Base-by-base conservation (phyloP, 2,888 invertebrate species). In the Agrochola lota region DNA sequence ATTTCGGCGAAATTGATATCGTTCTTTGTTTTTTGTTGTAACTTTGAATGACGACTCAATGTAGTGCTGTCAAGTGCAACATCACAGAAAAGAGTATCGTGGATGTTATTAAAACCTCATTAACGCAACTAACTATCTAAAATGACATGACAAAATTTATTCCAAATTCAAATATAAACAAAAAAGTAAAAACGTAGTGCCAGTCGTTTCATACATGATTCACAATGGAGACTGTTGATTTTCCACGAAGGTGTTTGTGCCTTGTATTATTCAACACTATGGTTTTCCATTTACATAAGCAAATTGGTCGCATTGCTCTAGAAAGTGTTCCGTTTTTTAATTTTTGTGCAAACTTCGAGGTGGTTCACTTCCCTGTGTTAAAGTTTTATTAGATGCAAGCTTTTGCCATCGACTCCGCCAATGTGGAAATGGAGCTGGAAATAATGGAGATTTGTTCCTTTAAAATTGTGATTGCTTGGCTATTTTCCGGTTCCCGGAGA, bases 281-380 rank as follows among this genome's bases (percentile, higher is more conserved):
- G 89, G 88, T 87, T 87, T 89, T 85, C 86, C 87, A 91, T 93
- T 92, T 92, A 90, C 92, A 92, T 91, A 91, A 91, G 87, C 87
- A 91, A 92, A 92, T 93, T 93, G 90, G 89, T 90, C 74, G 87
- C 84, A 90, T 89, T 89, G 85, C 85, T 73, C 72, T 73, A 85
- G 64, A 79, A 77, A 78, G 72, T 66, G 75, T 83, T 68, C 63
- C 43, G 55, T 79, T 83, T 77, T 79, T 63, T 26, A 80, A 76
- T 70, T 77, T 78, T 83, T 79, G 55, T 60, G n/a, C 62, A 60
- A 73, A 79, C 67, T 74, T 82, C 8, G 5, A 68, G 63, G 78
- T 66, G 62, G 66, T 64, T 69, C 49, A 55, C 60, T 83, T 77
- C 70, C 62, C 26, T 23, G 20, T 74, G 74, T 83, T 83, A 78